Base-by-base conservation (phyloP, 2,113 vertebrate genomes). In the Myanophis thanlyinensis region DNA sequence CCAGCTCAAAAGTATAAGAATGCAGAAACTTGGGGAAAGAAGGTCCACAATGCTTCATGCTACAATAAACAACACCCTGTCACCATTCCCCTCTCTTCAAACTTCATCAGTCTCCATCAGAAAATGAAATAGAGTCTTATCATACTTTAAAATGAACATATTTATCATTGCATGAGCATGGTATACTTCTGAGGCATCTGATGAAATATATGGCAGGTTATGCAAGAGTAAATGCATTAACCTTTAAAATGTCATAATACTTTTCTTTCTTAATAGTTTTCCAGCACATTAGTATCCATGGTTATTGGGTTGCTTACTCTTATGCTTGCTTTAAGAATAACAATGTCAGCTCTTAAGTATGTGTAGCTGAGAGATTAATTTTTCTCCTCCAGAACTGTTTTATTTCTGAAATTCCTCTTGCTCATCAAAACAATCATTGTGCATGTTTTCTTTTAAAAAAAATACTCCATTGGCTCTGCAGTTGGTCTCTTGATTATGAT, bases 401-500 rank as follows among this genome's bases (percentile, higher is more conserved):
- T 53, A 48, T 53, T 48, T 84, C 48, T 73, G 18, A 80, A 80
- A 80, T 80, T 80, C 18, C 6, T 20, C 35, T 80, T 35, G 85
- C 48, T 85, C 46, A 85, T 80, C 85, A 93, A 91, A 44, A 62
- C 54, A 91, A 62, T 59, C 73, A 56, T 18, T 40, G 15, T 47
- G 48, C 18, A 67, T 67, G 30, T 15, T 67, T 67, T 67, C 62
- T 62, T 46, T 62, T 2, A 48, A 85, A 56, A 9, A 54, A 62
- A 15, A 51, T 30, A 18, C 35, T 53, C 20, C 20, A 80, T 73
- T 54, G 87, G 49, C 46, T 56, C 46, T 30, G 67, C 52, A 52
- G 23, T 73, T n/a, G 35, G 59, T 80, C 52, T 53, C 93, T 91
- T 91, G 93, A 89, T 93, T 91, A 85, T 49, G 62, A 93, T 91